Conservation (phyloP, 2,888 invertebrate species). For the Polydrusus cervinus region DNA sequence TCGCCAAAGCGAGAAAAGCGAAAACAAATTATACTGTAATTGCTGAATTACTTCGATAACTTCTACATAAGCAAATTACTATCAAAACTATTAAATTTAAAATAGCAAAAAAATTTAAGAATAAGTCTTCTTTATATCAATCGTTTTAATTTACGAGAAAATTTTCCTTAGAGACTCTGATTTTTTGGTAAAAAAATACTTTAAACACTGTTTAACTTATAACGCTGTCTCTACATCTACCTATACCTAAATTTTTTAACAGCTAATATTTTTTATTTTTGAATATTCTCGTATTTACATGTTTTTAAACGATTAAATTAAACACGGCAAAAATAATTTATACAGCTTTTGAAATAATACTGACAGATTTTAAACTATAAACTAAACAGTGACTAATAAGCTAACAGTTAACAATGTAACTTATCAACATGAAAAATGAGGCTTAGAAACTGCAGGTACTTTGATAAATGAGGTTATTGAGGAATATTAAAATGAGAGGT, state of each 20-base stretch:
- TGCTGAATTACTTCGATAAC: no score
- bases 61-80: no score
- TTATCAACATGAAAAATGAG: conserved; percentile 30
- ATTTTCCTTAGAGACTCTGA: background rate
- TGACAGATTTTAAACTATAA: conserved; percentile 30
- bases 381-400: conserved; percentile 15
- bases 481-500: no score
- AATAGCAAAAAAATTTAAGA: no score
- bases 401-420: background rate
- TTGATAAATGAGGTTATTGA: conserved; percentile 28
- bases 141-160: background rate
- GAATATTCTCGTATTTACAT: conserved; percentile 11
- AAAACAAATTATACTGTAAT: no score
- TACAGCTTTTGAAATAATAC: conserved; percentile 41
- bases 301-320: conserved; percentile 6
- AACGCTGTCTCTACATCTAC: background rate
- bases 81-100: no score
- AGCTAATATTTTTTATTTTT: conserved; percentile 15
- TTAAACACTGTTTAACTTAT: conserved; percentile 1
- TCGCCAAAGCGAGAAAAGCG: no score
- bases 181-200: no score
- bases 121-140: background rate
- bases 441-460: conserved; percentile 46
- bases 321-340: conserved; percentile 6
- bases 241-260: conserved; percentile 15